A percentile compares a stretch with the other conserved stretches of the same genome.
phyloP scores from a whole-genome alignment of 2,888 invertebrate species.

The Protophormia terraenovae region DNA sequence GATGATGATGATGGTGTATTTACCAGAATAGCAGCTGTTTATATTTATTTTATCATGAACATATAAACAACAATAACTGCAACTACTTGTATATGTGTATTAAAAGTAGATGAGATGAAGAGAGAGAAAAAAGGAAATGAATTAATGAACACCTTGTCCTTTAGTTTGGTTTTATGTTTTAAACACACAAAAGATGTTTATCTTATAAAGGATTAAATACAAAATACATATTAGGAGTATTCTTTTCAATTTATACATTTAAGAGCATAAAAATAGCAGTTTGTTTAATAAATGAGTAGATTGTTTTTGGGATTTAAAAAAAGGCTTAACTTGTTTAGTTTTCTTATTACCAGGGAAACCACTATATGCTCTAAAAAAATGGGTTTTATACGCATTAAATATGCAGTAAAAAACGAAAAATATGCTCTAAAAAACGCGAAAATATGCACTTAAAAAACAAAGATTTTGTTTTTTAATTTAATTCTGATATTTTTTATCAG shows the following conservation, averaged over 20 bases:
- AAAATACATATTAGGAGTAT: not conserved
- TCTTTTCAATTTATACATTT: not conserved
- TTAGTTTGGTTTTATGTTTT: not conserved
- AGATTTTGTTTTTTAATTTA: too few relatives aligned
- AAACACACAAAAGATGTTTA: slow-evolving; percentile 3
- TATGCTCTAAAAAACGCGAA: too few relatives aligned
- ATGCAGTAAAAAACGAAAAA: too few relatives aligned
- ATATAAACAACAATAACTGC: not conserved
- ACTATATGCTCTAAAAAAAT: too few relatives aligned
- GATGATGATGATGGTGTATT: slow-evolving; percentile 23
- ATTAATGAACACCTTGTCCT: slow-evolving; percentile 35
- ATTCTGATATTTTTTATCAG: too few relatives aligned
- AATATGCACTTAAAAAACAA: too few relatives aligned
- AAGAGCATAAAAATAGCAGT: not conserved
- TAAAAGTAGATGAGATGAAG: not conserved
- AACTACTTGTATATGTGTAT: not conserved
- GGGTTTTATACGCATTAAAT: too few relatives aligned
- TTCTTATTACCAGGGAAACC: too few relatives aligned
- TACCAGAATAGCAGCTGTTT: slow-evolving; percentile 50
- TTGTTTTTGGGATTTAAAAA: too few relatives aligned
- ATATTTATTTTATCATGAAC: slow-evolving; percentile 4
- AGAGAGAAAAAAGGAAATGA: slow-evolving; percentile 17
- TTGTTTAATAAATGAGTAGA: too few relatives aligned
- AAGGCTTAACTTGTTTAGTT: too few relatives aligned
- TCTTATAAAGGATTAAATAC: slow-evolving; percentile 4